Evolutionary conservation across 2,797 vertebrate genomes (phyloP), one percentile per base, ranked within the genome.

Genomic region (Sebastes dallii): DNA sequence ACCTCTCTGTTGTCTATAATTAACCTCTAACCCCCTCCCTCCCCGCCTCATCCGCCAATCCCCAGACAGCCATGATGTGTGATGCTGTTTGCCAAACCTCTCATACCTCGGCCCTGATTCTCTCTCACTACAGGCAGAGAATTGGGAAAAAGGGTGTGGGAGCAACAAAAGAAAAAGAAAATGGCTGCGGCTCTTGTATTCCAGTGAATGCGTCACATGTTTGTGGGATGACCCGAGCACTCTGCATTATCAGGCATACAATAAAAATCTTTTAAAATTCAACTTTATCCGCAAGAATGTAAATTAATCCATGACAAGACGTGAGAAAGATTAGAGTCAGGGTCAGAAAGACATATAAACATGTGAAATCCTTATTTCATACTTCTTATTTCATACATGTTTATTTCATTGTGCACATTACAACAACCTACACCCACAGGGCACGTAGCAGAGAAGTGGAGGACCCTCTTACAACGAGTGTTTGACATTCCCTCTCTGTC

Each of bases 1-100:
- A 96, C 96, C 97, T 96, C 96, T 95, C 96, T 95, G 84, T 96
- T 97, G 97, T 97, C 96, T 97, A 94, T 97, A 95, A 97, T 97
- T 98, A 97, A 97, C 97, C 97, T 94, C 94, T 96, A 94, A 96
- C 96, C 96, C 88, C 89, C 94, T 91, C 39, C 81, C 66, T 68
- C 75, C 50, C 68, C 24, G 67, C 58, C 16, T 29, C 58, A 65
- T 71, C 77, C 52, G 12, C 86, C 84, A 82, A 75, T 88, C 73
- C 78, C 87, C 74, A 61, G 69, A 71, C 68, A 54, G 78, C 29
- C 42, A 12, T 32, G 77, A 65, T 64, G 65, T 72, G 73, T 72
- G 64, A 80, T 34, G 73, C 72, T 81, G 77, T 66, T 80, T 61
- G 78, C 70, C 12, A 34, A 74, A 32, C 46, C n/a, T 54, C 39